A percentile compares a stretch with the other conserved stretches of the same genome.
Evolutionary conservation across 2,888 invertebrate species (phyloP).

Genomic region (Pandemis corylana): DNA sequence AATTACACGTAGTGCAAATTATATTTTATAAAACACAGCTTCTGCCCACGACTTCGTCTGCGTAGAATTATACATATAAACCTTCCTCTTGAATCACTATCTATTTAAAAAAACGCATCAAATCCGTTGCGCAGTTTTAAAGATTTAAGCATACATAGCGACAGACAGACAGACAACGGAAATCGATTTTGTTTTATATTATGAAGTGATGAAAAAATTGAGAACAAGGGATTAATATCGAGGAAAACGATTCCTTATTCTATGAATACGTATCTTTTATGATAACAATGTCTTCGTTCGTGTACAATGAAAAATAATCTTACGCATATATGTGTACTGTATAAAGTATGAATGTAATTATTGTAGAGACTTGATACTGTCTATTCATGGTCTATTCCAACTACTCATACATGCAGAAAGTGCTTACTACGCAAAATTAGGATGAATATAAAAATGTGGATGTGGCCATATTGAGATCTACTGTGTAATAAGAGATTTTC

Average conservation of each 20-base stretch:
- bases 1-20: too few relatives aligned
- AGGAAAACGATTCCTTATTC: background rate
- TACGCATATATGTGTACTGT: background rate
- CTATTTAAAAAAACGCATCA: too few relatives aligned
- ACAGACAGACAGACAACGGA: too few relatives aligned
- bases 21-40: too few relatives aligned
- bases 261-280: background rate
- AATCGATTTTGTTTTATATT: too few relatives aligned
- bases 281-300: background rate
- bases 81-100: too few relatives aligned
- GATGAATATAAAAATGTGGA: background rate
- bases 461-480: background rate
- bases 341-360: background rate
- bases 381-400: background rate
- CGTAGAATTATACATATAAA: too few relatives aligned
- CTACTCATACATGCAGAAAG: background rate
- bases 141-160: too few relatives aligned
- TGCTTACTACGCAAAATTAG: background rate
- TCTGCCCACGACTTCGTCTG: too few relatives aligned
- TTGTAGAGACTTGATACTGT: background rate
- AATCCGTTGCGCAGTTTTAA: too few relatives aligned
- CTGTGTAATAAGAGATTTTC: background rate
- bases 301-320: background rate
- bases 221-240: background rate
- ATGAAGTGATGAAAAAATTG: too few relatives aligned